Percentiles rank a stretch among this genome's conserved stretches.
These are phyloP conservation scores for Lissocephala sabroskyi DNA, from an alignment of 2,888 invertebrate species.

Conservation along the genomic window DNA sequence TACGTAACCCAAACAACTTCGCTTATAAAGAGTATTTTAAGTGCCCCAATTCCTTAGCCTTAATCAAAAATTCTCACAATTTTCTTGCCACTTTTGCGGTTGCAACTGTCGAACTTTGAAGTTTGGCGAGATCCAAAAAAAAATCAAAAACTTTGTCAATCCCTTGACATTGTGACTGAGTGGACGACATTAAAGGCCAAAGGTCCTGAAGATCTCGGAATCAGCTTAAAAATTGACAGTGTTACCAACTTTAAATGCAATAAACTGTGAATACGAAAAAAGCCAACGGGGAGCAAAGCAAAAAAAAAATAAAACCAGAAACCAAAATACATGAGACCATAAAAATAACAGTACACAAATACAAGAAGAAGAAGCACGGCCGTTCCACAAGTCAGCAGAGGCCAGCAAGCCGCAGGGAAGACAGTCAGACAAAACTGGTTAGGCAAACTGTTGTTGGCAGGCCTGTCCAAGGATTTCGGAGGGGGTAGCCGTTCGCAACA, in stretches of 20 bases:
- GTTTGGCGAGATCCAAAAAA: too few species aligned
- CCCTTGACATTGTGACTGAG: constrained; percentile 45
- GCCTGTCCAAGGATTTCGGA: too few species aligned
- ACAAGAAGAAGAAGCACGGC: constrained; percentile 14
- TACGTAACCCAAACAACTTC: too few species aligned
- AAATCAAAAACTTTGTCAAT: constrained; percentile 11
- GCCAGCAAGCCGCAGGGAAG: background rate
- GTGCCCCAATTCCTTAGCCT: too few species aligned
- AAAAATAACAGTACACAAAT: constrained; percentile 9
- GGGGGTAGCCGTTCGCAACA: constrained; percentile 21
- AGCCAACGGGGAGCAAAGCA: background rate
- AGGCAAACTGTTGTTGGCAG: too few species aligned
- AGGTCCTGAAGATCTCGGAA: background rate
- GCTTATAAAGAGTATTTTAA: too few species aligned
- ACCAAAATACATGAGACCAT: background rate
- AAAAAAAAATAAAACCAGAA: constrained; percentile 2
- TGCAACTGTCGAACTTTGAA: constrained; percentile 11
- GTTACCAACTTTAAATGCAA: background rate
- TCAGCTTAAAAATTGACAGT: background rate
- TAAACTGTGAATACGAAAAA: constrained; percentile 4
- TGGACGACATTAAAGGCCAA: background rate
- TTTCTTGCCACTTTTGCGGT: too few species aligned
- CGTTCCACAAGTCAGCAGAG: background rate
- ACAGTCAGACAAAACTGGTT: too few species aligned
- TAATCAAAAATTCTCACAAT: too few species aligned